Conservation (phyloP, 2,888 invertebrate genomes). For the Halocaridina rubra region DNA sequence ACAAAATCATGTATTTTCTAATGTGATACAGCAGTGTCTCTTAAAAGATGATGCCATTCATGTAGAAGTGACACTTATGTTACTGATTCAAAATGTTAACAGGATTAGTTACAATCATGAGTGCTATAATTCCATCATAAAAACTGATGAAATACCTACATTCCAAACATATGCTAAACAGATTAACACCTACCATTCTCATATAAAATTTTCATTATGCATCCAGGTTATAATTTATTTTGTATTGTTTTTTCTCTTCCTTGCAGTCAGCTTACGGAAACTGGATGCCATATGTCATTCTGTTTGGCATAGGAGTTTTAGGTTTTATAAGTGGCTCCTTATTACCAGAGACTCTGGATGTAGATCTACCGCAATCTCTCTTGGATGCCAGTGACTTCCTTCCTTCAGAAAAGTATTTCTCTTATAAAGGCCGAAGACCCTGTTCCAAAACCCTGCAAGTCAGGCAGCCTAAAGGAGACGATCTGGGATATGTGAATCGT, state of each 20-base stretch:
- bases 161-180: too few species aligned
- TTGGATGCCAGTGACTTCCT: constrained; percentile 58
- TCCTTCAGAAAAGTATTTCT: constrained; percentile 50
- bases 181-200: too few species aligned
- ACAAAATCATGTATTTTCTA: not conserved
- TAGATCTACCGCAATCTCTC: constrained; percentile 64
- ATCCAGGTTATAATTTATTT: not conserved
- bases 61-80: not conserved
- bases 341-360: constrained; percentile 65
- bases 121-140: too few species aligned
- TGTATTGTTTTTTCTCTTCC: not conserved
- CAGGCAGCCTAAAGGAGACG: not conserved
- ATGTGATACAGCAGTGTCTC: not conserved
- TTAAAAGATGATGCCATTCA: not conserved
- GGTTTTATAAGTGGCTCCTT: constrained; percentile 64
- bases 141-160: too few species aligned
- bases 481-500: not conserved
- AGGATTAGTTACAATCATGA: not conserved
- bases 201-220: not conserved
- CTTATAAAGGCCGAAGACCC: constrained; percentile 44
- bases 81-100: not conserved
- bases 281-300: constrained; percentile 64
- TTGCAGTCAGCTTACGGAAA: constrained; percentile 34
- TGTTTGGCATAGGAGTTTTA: constrained; percentile 60
- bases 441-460: not conserved